phyloP scores from a whole-genome alignment of 2,113 vertebrate genomes.

The Myocastor coypus region DNA sequence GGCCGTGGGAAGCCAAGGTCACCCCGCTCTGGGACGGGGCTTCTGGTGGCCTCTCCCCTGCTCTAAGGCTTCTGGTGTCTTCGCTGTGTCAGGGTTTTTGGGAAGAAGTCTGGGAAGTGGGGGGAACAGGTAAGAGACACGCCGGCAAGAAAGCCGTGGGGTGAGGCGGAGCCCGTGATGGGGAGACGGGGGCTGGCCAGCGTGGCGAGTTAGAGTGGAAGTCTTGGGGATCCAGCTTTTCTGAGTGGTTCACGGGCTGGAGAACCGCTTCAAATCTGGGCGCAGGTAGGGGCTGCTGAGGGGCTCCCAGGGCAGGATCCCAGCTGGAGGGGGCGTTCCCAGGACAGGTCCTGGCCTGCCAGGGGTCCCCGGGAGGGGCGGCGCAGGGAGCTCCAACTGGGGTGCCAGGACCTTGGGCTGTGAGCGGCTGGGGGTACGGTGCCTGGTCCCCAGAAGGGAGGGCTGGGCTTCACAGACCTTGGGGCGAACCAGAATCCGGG shows the following conservation, averaged over 20 bases:
- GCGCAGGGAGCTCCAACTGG: no score
- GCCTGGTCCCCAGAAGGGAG: background rate
- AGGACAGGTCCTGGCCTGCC: background rate
- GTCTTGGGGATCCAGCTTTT: background rate
- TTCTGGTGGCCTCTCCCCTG: no score
- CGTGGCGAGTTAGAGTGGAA: background rate
- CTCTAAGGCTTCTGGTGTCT: background rate
- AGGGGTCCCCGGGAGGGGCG: background rate
- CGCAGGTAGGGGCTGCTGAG: background rate
- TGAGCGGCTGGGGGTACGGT: background rate
- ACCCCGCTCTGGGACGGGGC: background rate
- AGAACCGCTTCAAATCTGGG: background rate
- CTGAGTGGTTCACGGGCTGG: background rate
- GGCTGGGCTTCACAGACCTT: background rate
- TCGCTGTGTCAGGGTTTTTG: background rate
- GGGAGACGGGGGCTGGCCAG: background rate
- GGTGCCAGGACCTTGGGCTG: background rate
- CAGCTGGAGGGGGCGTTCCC: background rate
- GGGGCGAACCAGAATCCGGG: background rate
- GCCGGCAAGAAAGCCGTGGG: background rate
- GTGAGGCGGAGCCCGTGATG: background rate
- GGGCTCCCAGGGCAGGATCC: background rate
- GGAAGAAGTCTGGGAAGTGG: conserved; percentile 26
- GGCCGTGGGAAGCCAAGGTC: conserved; percentile 72
- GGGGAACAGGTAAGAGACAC: background rate